Evolutionary conservation across 2,113 vertebrate genomes (phyloP).

Genomic region (Rhegmatorhina hoffmannsi): DNA sequence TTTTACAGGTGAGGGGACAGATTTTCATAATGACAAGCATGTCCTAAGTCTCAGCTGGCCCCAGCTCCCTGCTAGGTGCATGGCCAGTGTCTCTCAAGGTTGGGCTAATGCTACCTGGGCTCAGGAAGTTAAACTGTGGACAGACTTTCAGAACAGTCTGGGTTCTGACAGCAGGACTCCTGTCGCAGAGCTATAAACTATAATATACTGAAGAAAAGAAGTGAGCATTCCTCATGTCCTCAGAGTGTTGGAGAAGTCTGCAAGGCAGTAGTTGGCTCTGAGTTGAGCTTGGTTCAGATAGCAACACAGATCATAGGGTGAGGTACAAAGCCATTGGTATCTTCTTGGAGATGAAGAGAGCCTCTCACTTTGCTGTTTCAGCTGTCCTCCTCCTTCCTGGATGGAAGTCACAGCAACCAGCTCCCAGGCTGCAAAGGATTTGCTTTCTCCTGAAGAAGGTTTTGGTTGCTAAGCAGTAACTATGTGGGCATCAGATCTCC

Average conservation of each 20-base stretch:
- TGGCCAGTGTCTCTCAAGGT: neutral
- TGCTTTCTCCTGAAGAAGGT: conserved; percentile 42
- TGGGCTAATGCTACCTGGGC: neutral
- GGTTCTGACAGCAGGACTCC: neutral
- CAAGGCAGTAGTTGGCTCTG: neutral
- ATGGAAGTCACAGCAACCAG: neutral
- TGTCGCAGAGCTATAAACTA: neutral
- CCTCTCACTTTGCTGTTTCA: neutral
- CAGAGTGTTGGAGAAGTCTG: neutral
- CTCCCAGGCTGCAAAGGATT: neutral
- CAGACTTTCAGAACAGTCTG: neutral
- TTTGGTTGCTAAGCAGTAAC: conserved; percentile 81
- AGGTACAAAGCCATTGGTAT: neutral
- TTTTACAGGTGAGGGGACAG: neutral
- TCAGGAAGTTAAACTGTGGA: neutral
- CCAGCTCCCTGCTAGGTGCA: neutral
- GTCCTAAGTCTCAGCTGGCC: neutral
- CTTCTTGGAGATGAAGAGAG: neutral
- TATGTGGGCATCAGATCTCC: conserved; percentile 76
- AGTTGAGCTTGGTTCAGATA: neutral
- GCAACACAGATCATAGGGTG: neutral
- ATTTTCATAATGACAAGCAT: neutral
- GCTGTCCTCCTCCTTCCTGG: neutral
- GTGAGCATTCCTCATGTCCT: neutral
- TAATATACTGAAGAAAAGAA: neutral